Percentiles rank a stretch among this genome's conserved stretches.
Conservation (phyloP, 2,113 vertebrate species). For the Hippolais icterina region DNA sequence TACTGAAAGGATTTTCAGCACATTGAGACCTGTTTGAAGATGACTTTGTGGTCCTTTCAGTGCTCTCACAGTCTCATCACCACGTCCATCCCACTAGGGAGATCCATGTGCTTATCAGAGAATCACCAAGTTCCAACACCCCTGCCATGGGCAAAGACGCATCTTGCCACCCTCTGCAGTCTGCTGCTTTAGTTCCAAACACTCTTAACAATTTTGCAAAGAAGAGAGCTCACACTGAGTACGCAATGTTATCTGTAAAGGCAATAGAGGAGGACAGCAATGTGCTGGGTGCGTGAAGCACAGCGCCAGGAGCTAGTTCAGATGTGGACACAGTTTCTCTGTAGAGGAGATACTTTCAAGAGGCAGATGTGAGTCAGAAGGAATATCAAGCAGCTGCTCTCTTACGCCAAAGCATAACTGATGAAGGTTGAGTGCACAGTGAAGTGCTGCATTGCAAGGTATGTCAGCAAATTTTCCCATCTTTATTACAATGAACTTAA, state of each 20-base stretch:
- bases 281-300: not conserved
- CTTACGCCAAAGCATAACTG: not conserved
- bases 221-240: not conserved
- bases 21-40: not conserved
- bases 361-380: not conserved
- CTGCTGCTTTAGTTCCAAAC: not conserved
- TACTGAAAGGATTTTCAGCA: not conserved
- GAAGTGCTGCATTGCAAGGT: fast-evolving
- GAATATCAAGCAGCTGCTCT: not conserved
- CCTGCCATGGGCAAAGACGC: not conserved
- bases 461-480: fast-evolving
- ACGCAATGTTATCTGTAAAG: fast-evolving
- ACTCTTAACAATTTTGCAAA: not conserved
- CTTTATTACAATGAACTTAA: not conserved
- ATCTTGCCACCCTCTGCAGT: not conserved
- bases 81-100: not conserved
- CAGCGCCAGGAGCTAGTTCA: not conserved
- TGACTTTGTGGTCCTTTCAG: not conserved
- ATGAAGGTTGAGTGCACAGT: not conserved
- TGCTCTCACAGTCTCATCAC: not conserved
- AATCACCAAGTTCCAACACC: not conserved
- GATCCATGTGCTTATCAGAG: not conserved
- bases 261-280: not conserved
- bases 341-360: not conserved
- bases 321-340: not conserved